Conservation (phyloP, 2,888 invertebrate genomes). For the Dasypogon diadema region DNA sequence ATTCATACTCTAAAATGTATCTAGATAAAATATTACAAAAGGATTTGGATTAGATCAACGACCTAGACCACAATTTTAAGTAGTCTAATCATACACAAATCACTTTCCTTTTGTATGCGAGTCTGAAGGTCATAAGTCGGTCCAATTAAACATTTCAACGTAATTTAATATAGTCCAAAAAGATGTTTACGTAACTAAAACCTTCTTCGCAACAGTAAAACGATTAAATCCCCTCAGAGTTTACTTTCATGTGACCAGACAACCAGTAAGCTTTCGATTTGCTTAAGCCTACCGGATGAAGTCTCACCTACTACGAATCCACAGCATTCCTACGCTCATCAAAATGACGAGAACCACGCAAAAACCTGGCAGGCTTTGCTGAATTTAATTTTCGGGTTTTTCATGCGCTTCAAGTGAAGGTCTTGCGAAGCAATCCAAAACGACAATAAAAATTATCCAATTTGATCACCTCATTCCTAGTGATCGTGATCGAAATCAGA, state of each 20-base stretch:
- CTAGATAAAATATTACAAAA: too few species aligned
- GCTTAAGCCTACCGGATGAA: background rate
- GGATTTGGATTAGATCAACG: too few species aligned
- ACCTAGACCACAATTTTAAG: too few species aligned
- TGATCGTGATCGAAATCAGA: conserved; percentile 4
- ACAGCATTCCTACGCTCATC: conserved; percentile 10
- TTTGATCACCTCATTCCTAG: background rate
- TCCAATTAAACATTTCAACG: too few species aligned
- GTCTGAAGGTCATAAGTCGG: background rate
- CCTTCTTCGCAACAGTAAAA: background rate
- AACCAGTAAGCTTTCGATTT: too few species aligned
- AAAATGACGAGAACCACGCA: background rate
- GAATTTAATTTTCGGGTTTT: conserved; percentile 1
- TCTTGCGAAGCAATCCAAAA: conserved; percentile 18
- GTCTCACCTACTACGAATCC: conserved; percentile 6
- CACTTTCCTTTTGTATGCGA: too few species aligned
- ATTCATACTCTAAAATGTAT: too few species aligned
- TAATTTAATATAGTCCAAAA: too few species aligned
- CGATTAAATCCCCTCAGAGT: too few species aligned
- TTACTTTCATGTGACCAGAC: too few species aligned
- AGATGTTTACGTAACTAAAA: background rate
- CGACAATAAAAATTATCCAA: conserved; percentile 22
- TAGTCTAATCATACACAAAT: too few species aligned
- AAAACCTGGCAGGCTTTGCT: background rate
- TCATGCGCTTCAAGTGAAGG: conserved; percentile 37